Percentiles rank a stretch among this genome's conserved stretches.
phyloP scores from a whole-genome alignment of 2,113 vertebrate species.

The Alouatta palliata region DNA sequence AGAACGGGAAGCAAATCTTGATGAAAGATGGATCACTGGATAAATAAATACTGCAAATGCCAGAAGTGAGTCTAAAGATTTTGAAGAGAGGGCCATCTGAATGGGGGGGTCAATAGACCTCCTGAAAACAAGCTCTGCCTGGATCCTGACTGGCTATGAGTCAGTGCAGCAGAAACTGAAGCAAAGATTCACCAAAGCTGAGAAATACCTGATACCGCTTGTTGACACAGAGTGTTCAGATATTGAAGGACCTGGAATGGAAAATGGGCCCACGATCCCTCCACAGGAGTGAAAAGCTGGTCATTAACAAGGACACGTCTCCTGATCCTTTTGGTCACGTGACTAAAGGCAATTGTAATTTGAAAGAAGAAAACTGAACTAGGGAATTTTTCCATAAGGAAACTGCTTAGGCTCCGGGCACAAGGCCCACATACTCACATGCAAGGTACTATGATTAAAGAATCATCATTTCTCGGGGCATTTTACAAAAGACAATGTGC shows the following conservation, averaged over 20 bases:
- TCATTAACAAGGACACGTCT: not conserved
- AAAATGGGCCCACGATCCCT: constrained; percentile 30
- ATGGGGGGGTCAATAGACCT: constrained; percentile 88
- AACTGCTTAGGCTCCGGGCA: not conserved
- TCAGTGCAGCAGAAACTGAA: constrained; percentile 93
- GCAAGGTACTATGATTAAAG: not conserved
- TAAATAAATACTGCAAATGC: constrained; percentile 90
- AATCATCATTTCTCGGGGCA: not conserved
- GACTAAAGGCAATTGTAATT: not conserved
- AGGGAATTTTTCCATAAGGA: not conserved
- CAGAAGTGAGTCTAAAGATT: constrained; percentile 93
- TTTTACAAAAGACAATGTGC: not conserved
- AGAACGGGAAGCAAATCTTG: constrained; percentile 97
- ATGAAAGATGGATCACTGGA: constrained; percentile 97
- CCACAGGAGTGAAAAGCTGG: constrained; percentile 35
- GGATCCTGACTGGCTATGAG: constrained; percentile 93
- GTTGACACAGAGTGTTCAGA: constrained; percentile 79
- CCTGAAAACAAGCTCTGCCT: constrained; percentile 92
- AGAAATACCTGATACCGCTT: constrained; percentile 87
- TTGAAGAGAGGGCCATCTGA: constrained; percentile 92
- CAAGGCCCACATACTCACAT: not conserved
- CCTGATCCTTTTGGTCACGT: not conserved
- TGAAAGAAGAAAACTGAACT: not conserved
- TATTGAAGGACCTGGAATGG: constrained; percentile 60
- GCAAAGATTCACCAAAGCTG: constrained; percentile 89